A percentile compares a stretch with the other conserved stretches of the same genome.
These are phyloP conservation scores for Lasioglossum oenotherae DNA, from an alignment of 2,888 invertebrate species.

Conservation along the genomic window DNA sequence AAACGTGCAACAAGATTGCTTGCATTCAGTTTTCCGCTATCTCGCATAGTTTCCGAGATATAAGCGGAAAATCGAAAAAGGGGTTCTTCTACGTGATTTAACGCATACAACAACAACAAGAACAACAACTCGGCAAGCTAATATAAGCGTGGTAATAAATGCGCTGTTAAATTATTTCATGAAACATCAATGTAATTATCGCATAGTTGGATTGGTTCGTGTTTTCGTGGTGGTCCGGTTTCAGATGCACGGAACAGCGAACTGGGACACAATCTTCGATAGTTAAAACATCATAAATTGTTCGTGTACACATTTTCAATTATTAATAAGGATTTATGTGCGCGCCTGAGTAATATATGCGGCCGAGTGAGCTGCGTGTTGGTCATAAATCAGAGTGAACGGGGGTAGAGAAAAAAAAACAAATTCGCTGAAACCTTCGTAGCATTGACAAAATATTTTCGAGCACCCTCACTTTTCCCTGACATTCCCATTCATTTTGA, in stretches of 20 bases:
- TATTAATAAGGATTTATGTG: neutral
- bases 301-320: neutral
- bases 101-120: too few species aligned
- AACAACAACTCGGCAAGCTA: too few species aligned
- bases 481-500: conserved; percentile 15
- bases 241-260: too few species aligned
- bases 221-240: neutral
- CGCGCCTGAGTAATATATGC: neutral
- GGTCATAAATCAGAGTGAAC: neutral
- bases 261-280: neutral
- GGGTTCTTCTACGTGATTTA: too few species aligned
- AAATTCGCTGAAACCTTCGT: neutral
- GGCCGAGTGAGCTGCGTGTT: neutral
- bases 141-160: too few species aligned
- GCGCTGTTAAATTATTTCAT: neutral
- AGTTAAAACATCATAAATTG: neutral
- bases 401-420: neutral
- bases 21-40: too few species aligned
- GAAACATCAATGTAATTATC: neutral
- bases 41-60: too few species aligned
- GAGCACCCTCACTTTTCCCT: neutral
- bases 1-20: too few species aligned
- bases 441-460: conserved; percentile 10
- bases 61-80: too few species aligned
- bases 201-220: neutral